These are phyloP conservation scores for Tringa solitaria DNA, from an alignment of 2,113 vertebrate genomes.

Conservation along the genomic window DNA sequence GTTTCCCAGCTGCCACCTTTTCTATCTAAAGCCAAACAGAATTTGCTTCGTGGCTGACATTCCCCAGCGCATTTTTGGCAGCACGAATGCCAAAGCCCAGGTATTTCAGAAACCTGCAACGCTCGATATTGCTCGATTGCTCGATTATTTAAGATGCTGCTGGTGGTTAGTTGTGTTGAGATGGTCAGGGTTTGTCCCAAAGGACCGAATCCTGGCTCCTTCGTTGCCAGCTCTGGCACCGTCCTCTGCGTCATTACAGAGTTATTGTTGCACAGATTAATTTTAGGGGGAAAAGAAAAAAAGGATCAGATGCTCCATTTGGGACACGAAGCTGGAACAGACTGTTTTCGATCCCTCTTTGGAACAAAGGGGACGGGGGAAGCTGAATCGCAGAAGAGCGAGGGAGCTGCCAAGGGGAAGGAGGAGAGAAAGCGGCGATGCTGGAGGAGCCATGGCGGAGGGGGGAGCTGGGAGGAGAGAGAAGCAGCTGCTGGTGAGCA, in stretches of 20 bases:
- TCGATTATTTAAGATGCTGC: neutral
- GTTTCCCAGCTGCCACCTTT: neutral
- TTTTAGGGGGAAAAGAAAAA: neutral
- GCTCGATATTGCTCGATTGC: neutral
- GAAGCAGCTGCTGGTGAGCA: constrained; percentile 39
- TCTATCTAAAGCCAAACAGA: neutral
- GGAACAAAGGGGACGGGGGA: neutral
- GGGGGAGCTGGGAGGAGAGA: neutral
- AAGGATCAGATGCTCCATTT: neutral
- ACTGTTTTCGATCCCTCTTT: neutral
- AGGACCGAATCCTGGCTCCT: neutral
- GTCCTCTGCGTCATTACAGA: neutral
- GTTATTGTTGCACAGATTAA: neutral
- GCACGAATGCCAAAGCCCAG: neutral
- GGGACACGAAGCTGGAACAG: neutral
- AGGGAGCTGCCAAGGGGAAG: neutral
- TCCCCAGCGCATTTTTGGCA: neutral
- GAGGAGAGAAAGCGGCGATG: neutral
- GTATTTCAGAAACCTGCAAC: neutral
- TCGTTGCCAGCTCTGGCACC: neutral
- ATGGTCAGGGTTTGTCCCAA: neutral
- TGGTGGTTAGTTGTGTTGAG: neutral
- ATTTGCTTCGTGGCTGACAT: neutral
- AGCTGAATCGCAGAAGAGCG: fast-evolving
- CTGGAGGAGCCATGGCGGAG: neutral